A percentile compares a stretch with the other conserved stretches of the same genome.
phyloP scores from a whole-genome alignment of 2,113 vertebrate genomes.

The Lonchura striata region DNA sequence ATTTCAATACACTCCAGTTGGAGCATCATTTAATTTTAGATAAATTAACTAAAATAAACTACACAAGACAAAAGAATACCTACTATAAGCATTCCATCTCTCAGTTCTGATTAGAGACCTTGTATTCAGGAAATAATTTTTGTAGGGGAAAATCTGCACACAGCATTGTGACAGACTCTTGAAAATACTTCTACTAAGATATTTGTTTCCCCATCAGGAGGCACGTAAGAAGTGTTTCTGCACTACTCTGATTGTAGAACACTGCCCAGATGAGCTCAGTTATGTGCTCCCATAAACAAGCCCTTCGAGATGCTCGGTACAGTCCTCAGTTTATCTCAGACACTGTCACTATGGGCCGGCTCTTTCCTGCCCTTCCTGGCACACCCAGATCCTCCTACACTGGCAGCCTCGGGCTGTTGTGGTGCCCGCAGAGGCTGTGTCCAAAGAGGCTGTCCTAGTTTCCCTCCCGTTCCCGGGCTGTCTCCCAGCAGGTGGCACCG shows the following conservation, averaged over 20 bases:
- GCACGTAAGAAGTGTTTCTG: background rate
- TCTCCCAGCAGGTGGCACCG: constrained; percentile 23
- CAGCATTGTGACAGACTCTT: background rate
- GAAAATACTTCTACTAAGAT: background rate
- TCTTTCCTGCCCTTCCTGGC: background rate
- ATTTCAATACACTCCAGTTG: background rate
- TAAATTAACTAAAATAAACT: background rate
- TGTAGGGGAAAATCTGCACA: background rate
- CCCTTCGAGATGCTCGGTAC: background rate
- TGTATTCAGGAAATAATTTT: background rate
- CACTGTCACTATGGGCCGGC: background rate
- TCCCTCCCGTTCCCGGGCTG: background rate
- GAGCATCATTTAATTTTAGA: background rate
- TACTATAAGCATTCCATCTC: background rate
- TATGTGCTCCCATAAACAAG: background rate
- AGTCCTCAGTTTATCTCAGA: background rate
- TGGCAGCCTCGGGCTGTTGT: background rate
- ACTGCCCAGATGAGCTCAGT: background rate
- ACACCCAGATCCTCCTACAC: background rate
- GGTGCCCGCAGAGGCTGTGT: background rate
- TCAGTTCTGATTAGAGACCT: background rate
- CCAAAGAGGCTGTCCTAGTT: too few relatives aligned
- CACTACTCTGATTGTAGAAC: background rate
- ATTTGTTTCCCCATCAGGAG: background rate
- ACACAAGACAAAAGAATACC: background rate